Conservation (phyloP, 2,888 invertebrate genomes). For the Polyommatus iphigenia region DNA sequence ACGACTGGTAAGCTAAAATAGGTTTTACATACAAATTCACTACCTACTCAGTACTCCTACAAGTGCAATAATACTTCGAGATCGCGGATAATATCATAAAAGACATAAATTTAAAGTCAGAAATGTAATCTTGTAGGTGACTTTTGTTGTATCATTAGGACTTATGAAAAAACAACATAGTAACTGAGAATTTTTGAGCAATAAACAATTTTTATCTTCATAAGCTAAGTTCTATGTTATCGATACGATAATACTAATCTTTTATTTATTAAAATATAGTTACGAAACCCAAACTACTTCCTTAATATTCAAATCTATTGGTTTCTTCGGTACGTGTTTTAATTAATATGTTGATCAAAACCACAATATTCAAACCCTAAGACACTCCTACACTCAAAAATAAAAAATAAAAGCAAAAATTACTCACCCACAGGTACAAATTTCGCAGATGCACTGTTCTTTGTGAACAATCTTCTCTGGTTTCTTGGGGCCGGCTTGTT, state of each 20-base stretch:
- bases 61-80: constrained; percentile 16
- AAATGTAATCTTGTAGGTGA: neutral
- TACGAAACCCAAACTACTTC: neutral
- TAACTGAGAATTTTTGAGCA: neutral
- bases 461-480: constrained; percentile 74
- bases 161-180: neutral
- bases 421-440: constrained; percentile 94
- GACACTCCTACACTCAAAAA: neutral
- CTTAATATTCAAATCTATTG: neutral
- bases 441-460: constrained; percentile 93
- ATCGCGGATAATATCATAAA: neutral
- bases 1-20: constrained; percentile 23
- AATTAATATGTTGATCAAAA: neutral
- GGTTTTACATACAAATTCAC: constrained; percentile 21
- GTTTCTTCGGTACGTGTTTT: neutral
- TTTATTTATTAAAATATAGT: neutral
- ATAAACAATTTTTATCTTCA: neutral
- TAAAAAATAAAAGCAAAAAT: neutral
- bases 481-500: constrained; percentile 68
- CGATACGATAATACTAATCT: neutral
- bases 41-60: constrained; percentile 28
- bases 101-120: constrained; percentile 1
- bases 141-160: neutral
- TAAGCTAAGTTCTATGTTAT: neutral
- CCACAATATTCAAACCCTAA: neutral